Conservation (phyloP, 2,113 vertebrate genomes). For the Enhydra lutris region DNA sequence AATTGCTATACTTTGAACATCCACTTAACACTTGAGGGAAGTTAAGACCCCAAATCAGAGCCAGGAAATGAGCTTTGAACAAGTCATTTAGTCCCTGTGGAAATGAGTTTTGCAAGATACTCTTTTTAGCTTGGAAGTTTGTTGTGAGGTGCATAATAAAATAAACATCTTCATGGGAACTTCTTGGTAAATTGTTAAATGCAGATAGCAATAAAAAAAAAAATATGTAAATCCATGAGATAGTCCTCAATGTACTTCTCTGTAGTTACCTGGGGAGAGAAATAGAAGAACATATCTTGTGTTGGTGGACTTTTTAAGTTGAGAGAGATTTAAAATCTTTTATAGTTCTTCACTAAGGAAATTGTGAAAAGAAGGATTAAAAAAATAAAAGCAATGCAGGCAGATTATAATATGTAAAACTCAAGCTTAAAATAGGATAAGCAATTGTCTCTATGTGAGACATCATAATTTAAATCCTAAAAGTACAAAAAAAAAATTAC, state of each 20-base stretch:
- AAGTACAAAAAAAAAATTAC: constrained; percentile 26
- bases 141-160: background rate
- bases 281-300: background rate
- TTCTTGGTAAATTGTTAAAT: background rate
- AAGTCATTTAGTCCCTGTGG: background rate
- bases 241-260: background rate
- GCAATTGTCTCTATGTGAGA: constrained; percentile 5
- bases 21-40: background rate
- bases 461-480: constrained; percentile 10
- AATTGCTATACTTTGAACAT: background rate
- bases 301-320: background rate
- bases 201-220: background rate
- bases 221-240: background rate
- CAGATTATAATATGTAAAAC: constrained; percentile 50
- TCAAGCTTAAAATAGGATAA: constrained; percentile 1
- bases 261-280: background rate
- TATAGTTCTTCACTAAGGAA: background rate
- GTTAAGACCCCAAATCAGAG: background rate
- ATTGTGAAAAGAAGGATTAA: constrained; percentile 24
- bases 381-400: background rate
- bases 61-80: background rate
- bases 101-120: background rate
- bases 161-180: background rate
- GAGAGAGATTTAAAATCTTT: constrained; percentile 31
- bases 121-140: background rate